Conservation (phyloP, 2,888 invertebrate genomes). For the Callyntrura guangdongensis region DNA sequence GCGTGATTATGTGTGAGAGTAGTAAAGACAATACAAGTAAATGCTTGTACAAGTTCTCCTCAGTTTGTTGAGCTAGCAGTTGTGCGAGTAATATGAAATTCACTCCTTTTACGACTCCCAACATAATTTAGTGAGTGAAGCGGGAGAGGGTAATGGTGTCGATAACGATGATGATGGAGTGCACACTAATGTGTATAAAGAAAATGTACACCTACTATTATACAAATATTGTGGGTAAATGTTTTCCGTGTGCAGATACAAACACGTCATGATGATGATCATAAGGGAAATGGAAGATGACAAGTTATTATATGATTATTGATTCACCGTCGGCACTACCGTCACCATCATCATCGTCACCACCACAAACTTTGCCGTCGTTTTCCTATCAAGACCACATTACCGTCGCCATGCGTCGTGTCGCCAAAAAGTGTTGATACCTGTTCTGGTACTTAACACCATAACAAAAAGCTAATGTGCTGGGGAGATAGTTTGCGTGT, state of each 20-base stretch:
- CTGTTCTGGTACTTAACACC: constrained; percentile 52
- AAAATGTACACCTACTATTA: neutral
- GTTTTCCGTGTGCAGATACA: neutral
- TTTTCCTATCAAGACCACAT: constrained; percentile 5
- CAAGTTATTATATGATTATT: constrained; percentile 76
- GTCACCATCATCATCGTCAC: constrained; percentile 20
- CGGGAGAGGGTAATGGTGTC: constrained; percentile 34
- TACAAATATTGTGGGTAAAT: constrained; percentile 27
- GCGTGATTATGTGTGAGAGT: no score
- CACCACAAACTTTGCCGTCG: constrained; percentile 30
- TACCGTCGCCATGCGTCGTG: neutral
- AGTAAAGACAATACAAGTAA: constrained; percentile 7
- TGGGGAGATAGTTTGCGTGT: constrained; percentile 12
- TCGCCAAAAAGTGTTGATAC: constrained; percentile 34
- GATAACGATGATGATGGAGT: constrained; percentile 39
- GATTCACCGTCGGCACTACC: constrained; percentile 66
- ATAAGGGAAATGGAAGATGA: constrained; percentile 60
- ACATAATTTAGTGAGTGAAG: constrained; percentile 21
- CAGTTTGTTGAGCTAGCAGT: neutral
- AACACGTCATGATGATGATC: constrained; percentile 46
- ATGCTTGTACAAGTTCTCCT: constrained; percentile 33
- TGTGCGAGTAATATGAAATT: constrained; percentile 1
- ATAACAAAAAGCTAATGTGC: constrained; percentile 55
- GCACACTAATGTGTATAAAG: constrained; percentile 13
- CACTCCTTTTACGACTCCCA: constrained; percentile 32